Evolutionary conservation across 2,797 vertebrate genomes (phyloP), one percentile per base, ranked within the genome.

Genomic region (Borostomias antarcticus): DNA sequence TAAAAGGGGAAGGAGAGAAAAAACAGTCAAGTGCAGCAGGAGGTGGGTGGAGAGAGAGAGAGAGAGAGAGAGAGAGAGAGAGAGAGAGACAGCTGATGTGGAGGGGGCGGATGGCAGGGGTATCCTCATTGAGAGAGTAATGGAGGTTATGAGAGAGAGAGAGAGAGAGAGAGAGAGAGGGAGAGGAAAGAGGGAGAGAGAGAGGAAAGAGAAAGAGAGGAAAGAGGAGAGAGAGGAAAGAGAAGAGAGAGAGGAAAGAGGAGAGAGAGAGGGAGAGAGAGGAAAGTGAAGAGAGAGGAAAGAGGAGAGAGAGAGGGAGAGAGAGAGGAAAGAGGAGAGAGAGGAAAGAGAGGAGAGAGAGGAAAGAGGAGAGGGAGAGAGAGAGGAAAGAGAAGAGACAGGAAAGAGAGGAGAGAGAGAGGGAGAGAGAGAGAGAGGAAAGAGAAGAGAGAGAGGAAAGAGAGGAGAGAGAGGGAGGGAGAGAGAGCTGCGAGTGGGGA

Each of bases 1-100:
- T 82, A 84, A 64, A 83, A 81, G 74, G 82, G 74, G 73, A 79
- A 77, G 80, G 82, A 79, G 79, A 13, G n/a, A 7, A 30, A 19
- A 33, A n/a, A 17, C 2, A 52, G n/a, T n/a, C n/a, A n/a, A 51
- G 56, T 80, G 79, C 62, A 66, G 67, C 79, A 60, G 19, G 1
- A 23, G 54, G 81, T 82, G 68, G 85, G 80, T 80, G 80, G 87
- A 82, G 61, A 51, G 58, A 78, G 72, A 84, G 61, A 48, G 62
- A 79, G 40, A 62, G 15, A 51, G 6, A 21, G 10, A 29, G 28
- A 58, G 15, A 28, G 43, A 56, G 40, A 8, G 40, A 40, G 45
- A 50, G 33, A 21, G 19, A 21, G 30, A 2, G 19, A 25, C 1
- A 28, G 5, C 7, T 5, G 37, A 0, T 9, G 25, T 3, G 45